phyloP scores from a whole-genome alignment of 2,888 invertebrate genomes.

The Dynastes hyllus region DNA sequence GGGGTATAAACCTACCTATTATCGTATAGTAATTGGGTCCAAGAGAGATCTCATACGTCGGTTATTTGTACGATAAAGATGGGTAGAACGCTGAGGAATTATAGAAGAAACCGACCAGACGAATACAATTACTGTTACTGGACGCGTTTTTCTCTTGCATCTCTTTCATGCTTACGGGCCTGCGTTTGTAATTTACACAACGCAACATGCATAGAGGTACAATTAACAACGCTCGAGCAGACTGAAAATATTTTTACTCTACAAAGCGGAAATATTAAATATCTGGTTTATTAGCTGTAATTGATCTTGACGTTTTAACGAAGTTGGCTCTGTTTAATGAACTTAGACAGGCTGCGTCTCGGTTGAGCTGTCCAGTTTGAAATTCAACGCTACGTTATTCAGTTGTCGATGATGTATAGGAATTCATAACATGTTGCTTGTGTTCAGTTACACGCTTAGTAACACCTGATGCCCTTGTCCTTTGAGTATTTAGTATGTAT shows the following conservation, averaged over 20 bases:
- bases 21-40: slow-evolving; percentile 11
- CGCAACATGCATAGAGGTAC: background rate
- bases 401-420: too few species aligned
- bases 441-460: too few species aligned
- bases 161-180: background rate
- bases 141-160: background rate
- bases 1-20: slow-evolving; percentile 18
- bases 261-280: slow-evolving; percentile 30
- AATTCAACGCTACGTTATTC: too few species aligned
- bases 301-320: slow-evolving; percentile 15
- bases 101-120: background rate
- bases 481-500: too few species aligned
- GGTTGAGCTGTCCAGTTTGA: too few species aligned
- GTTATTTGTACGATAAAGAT: slow-evolving; percentile 13
- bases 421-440: too few species aligned
- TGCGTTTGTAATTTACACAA: slow-evolving; percentile 8
- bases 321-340: slow-evolving; percentile 13
- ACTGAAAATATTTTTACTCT: slow-evolving; percentile 7
- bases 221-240: background rate
- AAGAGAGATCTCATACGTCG: slow-evolving; percentile 3
- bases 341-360: background rate
- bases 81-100: background rate
- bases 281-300: slow-evolving; percentile 23
- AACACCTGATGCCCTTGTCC: too few species aligned
- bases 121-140: slow-evolving; percentile 12